phyloP scores from a whole-genome alignment of 2,797 vertebrate species.

The Malacoctenus gilli region DNA sequence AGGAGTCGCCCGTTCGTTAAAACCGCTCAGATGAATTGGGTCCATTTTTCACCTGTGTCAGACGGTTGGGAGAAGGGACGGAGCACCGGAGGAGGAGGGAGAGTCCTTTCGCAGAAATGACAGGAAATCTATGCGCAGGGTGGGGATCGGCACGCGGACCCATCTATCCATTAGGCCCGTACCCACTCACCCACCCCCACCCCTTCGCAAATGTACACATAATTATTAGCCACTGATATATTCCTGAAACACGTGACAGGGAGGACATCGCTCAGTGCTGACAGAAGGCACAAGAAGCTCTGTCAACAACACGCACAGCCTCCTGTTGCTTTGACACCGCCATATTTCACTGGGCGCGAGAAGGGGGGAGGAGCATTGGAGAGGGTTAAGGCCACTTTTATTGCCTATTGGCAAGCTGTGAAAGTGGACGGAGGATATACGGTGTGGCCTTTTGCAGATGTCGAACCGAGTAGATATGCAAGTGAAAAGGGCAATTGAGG shows the following conservation, averaged over 20 bases:
- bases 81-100: constrained; percentile 13
- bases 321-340: constrained; percentile 9
- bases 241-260: constrained; percentile 48
- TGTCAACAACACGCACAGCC: constrained; percentile 55
- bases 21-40: constrained; percentile 50
- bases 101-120: constrained; percentile 69
- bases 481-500: constrained; percentile 52
- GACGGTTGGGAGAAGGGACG: no score
- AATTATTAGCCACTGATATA: constrained; percentile 77
- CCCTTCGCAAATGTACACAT: constrained; percentile 70
- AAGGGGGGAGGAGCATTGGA: no score
- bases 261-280: constrained; percentile 57
- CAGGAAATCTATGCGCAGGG: constrained; percentile 74
- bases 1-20: constrained; percentile 52
- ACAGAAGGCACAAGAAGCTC: constrained; percentile 45
- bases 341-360: constrained; percentile 56
- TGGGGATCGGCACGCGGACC: constrained; percentile 57
- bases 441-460: constrained; percentile 61
- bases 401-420: constrained; percentile 67
- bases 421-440: constrained; percentile 68
- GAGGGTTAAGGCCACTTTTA: constrained; percentile 50
- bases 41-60: constrained; percentile 18
- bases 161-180: constrained; percentile 69
- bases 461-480: constrained; percentile 36
- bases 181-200: no score